Conservation (phyloP, 2,113 vertebrate species). For the Amphiprion ocellaris region DNA sequence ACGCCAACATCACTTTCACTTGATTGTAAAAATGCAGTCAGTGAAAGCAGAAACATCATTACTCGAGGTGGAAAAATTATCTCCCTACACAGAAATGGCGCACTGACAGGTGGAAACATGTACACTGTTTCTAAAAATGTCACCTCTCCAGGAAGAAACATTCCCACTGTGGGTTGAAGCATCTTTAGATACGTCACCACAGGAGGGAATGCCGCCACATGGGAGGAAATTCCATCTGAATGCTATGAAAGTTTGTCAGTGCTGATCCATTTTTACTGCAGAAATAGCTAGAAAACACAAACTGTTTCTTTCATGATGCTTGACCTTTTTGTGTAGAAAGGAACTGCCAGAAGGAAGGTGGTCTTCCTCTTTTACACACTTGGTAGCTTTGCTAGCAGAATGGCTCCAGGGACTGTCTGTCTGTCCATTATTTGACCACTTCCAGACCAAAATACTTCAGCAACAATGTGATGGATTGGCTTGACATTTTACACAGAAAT, state of each 20-base stretch:
- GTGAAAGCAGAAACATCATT: constrained; percentile 2
- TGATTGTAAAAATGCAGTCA: constrained; percentile 3
- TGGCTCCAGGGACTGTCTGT: neutral
- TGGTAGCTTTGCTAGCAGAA: neutral
- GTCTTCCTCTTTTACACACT: neutral
- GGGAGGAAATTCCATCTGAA: neutral
- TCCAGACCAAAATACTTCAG: neutral
- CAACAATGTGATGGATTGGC: neutral
- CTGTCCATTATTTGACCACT: neutral
- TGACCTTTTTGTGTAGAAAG: too few relatives aligned
- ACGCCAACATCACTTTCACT: neutral
- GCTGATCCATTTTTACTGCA: neutral
- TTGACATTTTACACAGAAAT: neutral
- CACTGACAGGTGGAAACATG: constrained; percentile 9
- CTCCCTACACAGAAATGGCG: constrained; percentile 7
- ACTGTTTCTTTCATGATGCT: neutral
- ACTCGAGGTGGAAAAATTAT: constrained; percentile 18
- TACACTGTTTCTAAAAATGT: constrained; percentile 7
- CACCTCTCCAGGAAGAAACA: neutral
- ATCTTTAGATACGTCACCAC: neutral
- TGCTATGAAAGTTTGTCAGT: neutral
- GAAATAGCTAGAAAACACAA: too few relatives aligned
- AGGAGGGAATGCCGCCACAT: neutral
- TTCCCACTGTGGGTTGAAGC: neutral
- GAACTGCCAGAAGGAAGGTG: neutral